Evolutionary conservation across 2,113 vertebrate species (phyloP), one percentile per base, ranked within the genome.

Genomic region (Dicerorhinus sumatrensis): DNA sequence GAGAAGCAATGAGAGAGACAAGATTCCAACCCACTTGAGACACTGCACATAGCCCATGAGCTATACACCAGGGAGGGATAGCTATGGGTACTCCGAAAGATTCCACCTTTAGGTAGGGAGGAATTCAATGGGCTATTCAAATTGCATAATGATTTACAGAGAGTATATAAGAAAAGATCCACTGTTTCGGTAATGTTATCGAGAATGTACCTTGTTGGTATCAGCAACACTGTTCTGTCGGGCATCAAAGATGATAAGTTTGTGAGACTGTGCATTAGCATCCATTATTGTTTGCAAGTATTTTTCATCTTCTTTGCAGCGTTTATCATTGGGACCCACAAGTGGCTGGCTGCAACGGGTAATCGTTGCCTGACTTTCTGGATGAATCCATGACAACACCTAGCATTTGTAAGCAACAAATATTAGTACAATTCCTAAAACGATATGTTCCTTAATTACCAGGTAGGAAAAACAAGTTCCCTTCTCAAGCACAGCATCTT

Each of bases 351-450:
- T 99, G 98, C 99, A 99, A 25, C 99, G 99, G 4, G 99, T 99
- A 62, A 99, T 99, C 0, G 99, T 99, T 39, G 99, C 99, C 98
- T 99, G 99, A 97, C 99, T 99, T 98, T 99, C 99, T 0, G 99
- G 99, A 97, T 99, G 99, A 98, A 99, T 99, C 99, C 99, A 99
- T 16, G 99, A 99, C 11, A 99, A 98, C 39, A 99, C 99, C 99
- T 99, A 89, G 58, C 88, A 96, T 67, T 97, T 97, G 96, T 80
- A 69, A 95, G 36, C 76, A 80, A 95, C 65, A 33, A 5, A 56
- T 83, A 88, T 98, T 0, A 96, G 60, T 79, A 94, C 13, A 92
- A 23, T 73, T 89, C 23, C 54, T n/a, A 75, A 94, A 83, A 60
- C 5, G 82, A 9, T 7, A 56, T 11, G 8, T 56, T 51, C n/a